Conservation (phyloP, 2,888 invertebrate genomes). For the Argynnis bischoffii region DNA sequence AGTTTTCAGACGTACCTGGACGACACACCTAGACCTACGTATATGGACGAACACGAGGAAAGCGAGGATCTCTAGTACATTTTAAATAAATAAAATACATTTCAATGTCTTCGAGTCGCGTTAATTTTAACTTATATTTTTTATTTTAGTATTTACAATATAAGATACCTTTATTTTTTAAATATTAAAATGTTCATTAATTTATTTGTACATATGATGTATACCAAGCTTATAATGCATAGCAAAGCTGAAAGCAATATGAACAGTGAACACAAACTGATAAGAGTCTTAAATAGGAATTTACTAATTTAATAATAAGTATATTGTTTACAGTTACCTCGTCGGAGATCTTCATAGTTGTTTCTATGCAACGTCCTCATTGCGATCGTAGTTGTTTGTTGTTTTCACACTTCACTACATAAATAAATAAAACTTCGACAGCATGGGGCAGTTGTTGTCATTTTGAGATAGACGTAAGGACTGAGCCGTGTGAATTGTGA, state of each 20-base stretch:
- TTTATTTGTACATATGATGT: not conserved
- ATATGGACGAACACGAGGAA: too few relatives aligned
- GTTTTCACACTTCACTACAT: constrained; percentile 22
- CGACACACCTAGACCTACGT: too few relatives aligned
- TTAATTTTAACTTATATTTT: too few relatives aligned
- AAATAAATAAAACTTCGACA: constrained; percentile 7
- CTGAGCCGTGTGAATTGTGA: constrained; percentile 10
- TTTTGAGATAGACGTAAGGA: constrained; percentile 25
- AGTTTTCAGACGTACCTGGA: too few relatives aligned
- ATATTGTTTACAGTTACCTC: constrained; percentile 7
- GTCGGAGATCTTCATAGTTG: constrained; percentile 50
- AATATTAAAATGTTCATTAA: too few relatives aligned
- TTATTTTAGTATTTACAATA: too few relatives aligned
- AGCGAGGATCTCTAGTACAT: too few relatives aligned
- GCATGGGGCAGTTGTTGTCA: constrained; percentile 12
- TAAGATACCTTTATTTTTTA: too few relatives aligned
- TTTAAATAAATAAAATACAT: too few relatives aligned
- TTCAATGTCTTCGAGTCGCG: too few relatives aligned
- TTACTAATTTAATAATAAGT: not conserved
- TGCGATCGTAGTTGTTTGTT: constrained; percentile 41
- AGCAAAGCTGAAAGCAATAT: not conserved
- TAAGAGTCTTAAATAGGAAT: not conserved
- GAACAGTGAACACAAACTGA: not conserved
- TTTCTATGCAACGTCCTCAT: constrained; percentile 33
- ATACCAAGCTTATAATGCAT: not conserved